A percentile compares a stretch with the other conserved stretches of the same genome.
These are phyloP conservation scores for Leguminivora glycinivorella DNA, from an alignment of 1,140 invertebrate genomes.

Conservation along the genomic window DNA sequence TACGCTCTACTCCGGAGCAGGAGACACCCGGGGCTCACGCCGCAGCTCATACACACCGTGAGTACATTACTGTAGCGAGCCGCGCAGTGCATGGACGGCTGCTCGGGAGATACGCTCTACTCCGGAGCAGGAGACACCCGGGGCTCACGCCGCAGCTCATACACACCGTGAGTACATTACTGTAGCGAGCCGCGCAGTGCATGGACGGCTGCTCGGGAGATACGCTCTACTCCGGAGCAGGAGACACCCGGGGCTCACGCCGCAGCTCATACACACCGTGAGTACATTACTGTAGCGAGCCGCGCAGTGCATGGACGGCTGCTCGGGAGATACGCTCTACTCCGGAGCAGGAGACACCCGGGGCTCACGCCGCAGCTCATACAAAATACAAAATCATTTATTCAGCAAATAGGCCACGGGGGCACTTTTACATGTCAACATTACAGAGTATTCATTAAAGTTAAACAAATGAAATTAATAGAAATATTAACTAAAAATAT, in stretches of 20 bases:
- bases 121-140: slow-evolving; percentile 95
- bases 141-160: slow-evolving; percentile 83
- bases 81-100: slow-evolving; percentile 98
- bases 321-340: neutral
- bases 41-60: slow-evolving; percentile 80
- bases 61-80: slow-evolving; percentile 73
- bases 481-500: too few species aligned
- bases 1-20: slow-evolving; percentile 97
- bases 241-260: slow-evolving; percentile 90
- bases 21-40: slow-evolving; percentile 90
- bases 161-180: slow-evolving; percentile 75
- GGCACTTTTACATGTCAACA: too few species aligned
- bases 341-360: slow-evolving; percentile 85
- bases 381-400: too few species aligned
- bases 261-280: slow-evolving; percentile 80
- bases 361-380: slow-evolving; percentile 82
- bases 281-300: slow-evolving; percentile 36
- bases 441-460: too few species aligned
- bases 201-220: neutral
- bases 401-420: too few species aligned
- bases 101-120: slow-evolving; percentile 96
- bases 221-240: slow-evolving; percentile 52
- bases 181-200: neutral
- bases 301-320: neutral
- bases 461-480: too few species aligned